These are phyloP conservation scores for Chaetophractus vellerosus DNA, from an alignment of 2,797 vertebrate genomes.

Conservation along the genomic window DNA sequence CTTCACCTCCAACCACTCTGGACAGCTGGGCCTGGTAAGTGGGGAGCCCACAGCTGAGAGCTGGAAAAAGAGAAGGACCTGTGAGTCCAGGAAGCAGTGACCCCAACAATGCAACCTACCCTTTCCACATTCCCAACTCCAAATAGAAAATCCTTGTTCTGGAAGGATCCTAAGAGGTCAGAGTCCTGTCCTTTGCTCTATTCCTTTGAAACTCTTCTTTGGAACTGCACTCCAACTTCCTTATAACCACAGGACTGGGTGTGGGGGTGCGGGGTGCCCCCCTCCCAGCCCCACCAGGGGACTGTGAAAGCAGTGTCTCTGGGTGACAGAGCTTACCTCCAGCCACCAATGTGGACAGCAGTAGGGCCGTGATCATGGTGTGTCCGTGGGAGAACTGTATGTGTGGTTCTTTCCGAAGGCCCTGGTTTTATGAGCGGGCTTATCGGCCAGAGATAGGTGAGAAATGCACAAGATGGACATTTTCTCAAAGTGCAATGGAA, in stretches of 20 bases:
- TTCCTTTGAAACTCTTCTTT: background rate
- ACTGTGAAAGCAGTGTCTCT: too few relatives aligned
- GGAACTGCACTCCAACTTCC: background rate
- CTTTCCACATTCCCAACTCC: background rate
- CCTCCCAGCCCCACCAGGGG: background rate
- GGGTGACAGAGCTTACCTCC: slow-evolving; percentile 71
- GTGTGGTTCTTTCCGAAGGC: fast-evolving
- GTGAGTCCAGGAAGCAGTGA: background rate
- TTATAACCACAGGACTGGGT: background rate
- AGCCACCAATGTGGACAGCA: slow-evolving; percentile 73
- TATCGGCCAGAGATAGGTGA: slow-evolving; percentile 38
- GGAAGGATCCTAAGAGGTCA: background rate
- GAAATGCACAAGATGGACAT: background rate
- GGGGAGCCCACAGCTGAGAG: slow-evolving; percentile 92
- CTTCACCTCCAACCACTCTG: slow-evolving; percentile 93
- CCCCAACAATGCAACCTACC: background rate
- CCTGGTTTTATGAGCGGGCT: slow-evolving; percentile 51
- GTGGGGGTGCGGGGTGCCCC: too few relatives aligned
- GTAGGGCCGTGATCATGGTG: slow-evolving; percentile 80
- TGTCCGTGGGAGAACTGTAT: background rate
- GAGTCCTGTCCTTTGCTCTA: background rate
- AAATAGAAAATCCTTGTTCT: background rate
- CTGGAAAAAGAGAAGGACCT: slow-evolving; percentile 85
- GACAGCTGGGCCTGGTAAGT: slow-evolving; percentile 86
- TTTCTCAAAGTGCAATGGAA: slow-evolving; percentile 70